Percentiles rank a stretch among this genome's conserved stretches.
Conservation (phyloP, 2,797 vertebrate genomes). For the Lindbergichthys nudifrons region DNA sequence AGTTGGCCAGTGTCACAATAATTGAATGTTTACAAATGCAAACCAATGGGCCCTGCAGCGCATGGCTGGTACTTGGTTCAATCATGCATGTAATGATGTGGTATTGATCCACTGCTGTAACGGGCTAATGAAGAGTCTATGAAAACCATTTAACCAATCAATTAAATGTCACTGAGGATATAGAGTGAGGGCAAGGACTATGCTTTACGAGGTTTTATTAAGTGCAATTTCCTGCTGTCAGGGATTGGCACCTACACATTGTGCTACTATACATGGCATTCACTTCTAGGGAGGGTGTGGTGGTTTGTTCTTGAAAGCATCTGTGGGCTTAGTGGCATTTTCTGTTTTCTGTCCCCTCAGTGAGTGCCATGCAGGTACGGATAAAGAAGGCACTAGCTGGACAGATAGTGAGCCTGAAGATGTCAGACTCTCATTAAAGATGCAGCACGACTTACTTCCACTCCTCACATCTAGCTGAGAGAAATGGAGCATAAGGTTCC, state of each 20-base stretch:
- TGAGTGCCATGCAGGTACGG: slow-evolving; percentile 49
- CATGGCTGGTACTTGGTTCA: slow-evolving; percentile 53
- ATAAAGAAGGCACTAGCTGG: slow-evolving; percentile 39
- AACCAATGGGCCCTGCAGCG: slow-evolving; percentile 43
- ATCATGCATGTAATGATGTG: slow-evolving; percentile 73
- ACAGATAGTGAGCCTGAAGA: slow-evolving; percentile 66
- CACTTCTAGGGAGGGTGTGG: background rate
- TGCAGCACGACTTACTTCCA: slow-evolving; percentile 76
- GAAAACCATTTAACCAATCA: slow-evolving; percentile 77
- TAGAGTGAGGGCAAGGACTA: slow-evolving; percentile 15
- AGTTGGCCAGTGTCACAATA: slow-evolving; percentile 21
- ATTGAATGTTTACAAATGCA: slow-evolving; percentile 50
- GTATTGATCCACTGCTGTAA: slow-evolving; percentile 74
- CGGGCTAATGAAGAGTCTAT: slow-evolving; percentile 79
- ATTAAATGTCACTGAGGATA: slow-evolving; percentile 62
- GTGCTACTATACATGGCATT: background rate
- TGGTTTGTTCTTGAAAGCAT: slow-evolving; percentile 10
- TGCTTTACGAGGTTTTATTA: slow-evolving; percentile 30
- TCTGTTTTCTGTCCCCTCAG: slow-evolving; percentile 21
- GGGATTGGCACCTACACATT: slow-evolving; percentile 6
- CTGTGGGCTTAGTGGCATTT: slow-evolving; percentile 13
- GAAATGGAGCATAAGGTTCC: slow-evolving; percentile 73
- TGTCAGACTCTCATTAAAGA: slow-evolving; percentile 83
- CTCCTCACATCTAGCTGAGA: slow-evolving; percentile 65
- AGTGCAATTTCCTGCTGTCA: slow-evolving; percentile 6